phyloP scores from a whole-genome alignment of 2,888 invertebrate genomes.

The Leptura quadrifasciata region DNA sequence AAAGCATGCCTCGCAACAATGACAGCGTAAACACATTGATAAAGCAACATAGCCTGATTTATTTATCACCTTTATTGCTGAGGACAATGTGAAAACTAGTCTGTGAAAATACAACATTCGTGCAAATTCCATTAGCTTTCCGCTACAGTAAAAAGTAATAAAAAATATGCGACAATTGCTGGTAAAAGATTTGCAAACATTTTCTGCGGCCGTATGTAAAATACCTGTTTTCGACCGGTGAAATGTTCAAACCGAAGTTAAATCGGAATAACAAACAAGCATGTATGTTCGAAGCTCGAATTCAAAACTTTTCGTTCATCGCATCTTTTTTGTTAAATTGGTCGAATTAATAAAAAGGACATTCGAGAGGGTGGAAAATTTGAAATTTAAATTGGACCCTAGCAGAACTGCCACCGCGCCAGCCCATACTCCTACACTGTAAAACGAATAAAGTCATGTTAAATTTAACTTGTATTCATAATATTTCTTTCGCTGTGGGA shows the following conservation, averaged over 20 bases:
- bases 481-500: background rate
- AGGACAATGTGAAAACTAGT: background rate
- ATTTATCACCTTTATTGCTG: slow-evolving; percentile 12
- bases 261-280: slow-evolving; percentile 35
- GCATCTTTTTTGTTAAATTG: slow-evolving; percentile 38
- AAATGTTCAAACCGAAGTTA: slow-evolving; percentile 33
- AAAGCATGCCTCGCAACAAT: background rate
- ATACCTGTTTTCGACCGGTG: slow-evolving; percentile 28
- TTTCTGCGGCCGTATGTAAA: slow-evolving; percentile 33
- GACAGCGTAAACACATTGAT: background rate
- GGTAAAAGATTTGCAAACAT: slow-evolving; percentile 31
- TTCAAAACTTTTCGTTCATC: slow-evolving; percentile 34
- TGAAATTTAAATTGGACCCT: slow-evolving; percentile 39
- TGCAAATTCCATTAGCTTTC: slow-evolving; percentile 15
- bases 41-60: background rate
- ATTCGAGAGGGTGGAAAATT: slow-evolving; percentile 40
- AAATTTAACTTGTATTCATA: slow-evolving; percentile 30
- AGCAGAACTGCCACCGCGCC: slow-evolving; percentile 9
- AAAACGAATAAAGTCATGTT: slow-evolving; percentile 20
- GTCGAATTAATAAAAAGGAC: slow-evolving; percentile 41
- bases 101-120: slow-evolving; percentile 8
- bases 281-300: slow-evolving; percentile 29
- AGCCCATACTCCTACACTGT: slow-evolving; percentile 16
- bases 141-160: slow-evolving; percentile 8
- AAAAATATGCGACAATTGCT: slow-evolving; percentile 34